Evolutionary conservation across 92 coral and sea anemone species (phyloP), one percentile per base, ranked within the genome.

Genomic region (Heliopora coerulea): DNA sequence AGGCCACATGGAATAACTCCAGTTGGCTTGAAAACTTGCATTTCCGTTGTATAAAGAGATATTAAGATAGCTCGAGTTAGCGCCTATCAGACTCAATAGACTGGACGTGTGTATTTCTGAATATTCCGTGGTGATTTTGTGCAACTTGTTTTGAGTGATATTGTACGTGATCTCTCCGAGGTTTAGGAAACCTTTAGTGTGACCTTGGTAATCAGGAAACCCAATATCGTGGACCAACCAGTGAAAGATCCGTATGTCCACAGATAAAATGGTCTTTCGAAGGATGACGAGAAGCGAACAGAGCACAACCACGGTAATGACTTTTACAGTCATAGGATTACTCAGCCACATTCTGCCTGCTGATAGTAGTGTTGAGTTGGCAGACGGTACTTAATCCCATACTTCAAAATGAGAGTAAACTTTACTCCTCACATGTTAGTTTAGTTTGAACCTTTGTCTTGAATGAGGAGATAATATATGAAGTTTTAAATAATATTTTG

Each of bases 141-240:
- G 30, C 21, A 70, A 25, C 9, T 19, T 50, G 14, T n/a, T 70
- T 17, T 70, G 8, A 0, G 77, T 70, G 15, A 70, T 7, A 39
- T 70, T 70, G 29, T 70, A 70, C 17, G 19, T 70, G 49, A 70
- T 33, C 54, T 70, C 50, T 31, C 77, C 77, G 18, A 70, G 17
- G 32, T 70, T 52, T 32, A 70, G 31, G 24, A 70, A 54, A 14
- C 77, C 63, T 70, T 50, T 32, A 3, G 35, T 33, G 0, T 67
- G 59, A 12, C 77, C 77, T 30, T 70, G 30, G 25, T 54, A 27
- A 39, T 29, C 29, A 2, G 77, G 62, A 31, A 70, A 70, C 27
- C 34, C 34, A 26, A 54, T 8, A 33, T 70, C 77, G 10, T 26
- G 19, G 3, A 70, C 6, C 1, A 52, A 21, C 62, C 63, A 54